These are phyloP conservation scores for Ceratina calcarata DNA, from an alignment of 1,140 invertebrate genomes.

Conservation along the genomic window DNA sequence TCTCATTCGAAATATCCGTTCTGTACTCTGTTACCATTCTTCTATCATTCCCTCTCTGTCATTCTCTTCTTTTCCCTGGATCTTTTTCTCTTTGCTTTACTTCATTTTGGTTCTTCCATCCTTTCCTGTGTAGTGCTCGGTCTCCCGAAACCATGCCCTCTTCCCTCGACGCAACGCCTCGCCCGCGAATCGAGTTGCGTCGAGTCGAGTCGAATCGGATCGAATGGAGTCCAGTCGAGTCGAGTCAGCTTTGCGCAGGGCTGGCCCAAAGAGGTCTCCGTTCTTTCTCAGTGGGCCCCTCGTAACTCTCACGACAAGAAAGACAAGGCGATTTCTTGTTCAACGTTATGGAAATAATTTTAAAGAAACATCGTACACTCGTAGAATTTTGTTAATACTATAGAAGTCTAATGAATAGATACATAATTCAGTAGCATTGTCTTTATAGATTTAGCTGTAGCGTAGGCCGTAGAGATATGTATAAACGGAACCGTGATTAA, in stretches of 20 bases:
- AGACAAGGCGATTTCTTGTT: slow-evolving; percentile 39
- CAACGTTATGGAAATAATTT: too few species aligned
- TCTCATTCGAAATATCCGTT: not conserved
- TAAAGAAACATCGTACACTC: too few species aligned
- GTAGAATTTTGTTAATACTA: too few species aligned
- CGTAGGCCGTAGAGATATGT: too few species aligned
- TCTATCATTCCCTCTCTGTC: not conserved
- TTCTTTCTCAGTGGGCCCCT: slow-evolving; percentile 21
- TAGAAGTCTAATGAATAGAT: too few species aligned
- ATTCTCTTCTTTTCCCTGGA: slow-evolving; percentile 16
- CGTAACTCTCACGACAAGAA: slow-evolving; percentile 23
- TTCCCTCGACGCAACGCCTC: slow-evolving; percentile 15
- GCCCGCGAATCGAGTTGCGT: slow-evolving; percentile 23
- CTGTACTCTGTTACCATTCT: not conserved
- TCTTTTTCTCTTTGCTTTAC: slow-evolving; percentile 27
- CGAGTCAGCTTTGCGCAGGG: slow-evolving; percentile 49
- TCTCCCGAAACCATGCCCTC: slow-evolving; percentile 42
- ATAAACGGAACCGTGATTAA: too few species aligned
- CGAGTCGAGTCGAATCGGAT: slow-evolving; percentile 43
- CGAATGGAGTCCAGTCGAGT: slow-evolving; percentile 48
- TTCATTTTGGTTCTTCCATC: slow-evolving; percentile 2
- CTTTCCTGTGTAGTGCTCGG: slow-evolving; percentile 14
- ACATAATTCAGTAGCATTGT: too few species aligned
- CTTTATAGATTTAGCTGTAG: too few species aligned
- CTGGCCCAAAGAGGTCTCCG: slow-evolving; percentile 32